phyloP scores from a whole-genome alignment of 2,113 vertebrate genomes.

The Paradoxurus hermaphroditus region DNA sequence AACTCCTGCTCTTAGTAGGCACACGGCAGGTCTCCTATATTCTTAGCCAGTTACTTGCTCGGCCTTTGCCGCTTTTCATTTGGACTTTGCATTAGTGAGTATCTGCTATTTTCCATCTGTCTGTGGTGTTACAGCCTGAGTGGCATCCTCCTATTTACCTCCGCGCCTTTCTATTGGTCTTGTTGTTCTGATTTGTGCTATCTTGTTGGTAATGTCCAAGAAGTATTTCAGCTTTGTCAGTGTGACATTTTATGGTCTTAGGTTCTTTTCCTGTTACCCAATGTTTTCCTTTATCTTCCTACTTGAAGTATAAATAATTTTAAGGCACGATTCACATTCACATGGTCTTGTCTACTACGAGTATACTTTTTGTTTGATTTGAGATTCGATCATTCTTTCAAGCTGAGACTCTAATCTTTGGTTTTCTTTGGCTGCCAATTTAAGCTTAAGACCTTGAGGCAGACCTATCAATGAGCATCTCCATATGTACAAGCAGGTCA shows the following conservation, averaged over 20 bases:
- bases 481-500: neutral
- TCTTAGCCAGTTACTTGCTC: neutral
- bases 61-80: neutral
- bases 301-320: neutral
- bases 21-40: neutral
- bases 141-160: neutral
- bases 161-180: neutral
- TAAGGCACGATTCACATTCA: neutral
- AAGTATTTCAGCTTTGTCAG: neutral
- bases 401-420: neutral
- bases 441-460: neutral
- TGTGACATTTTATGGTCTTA: neutral
- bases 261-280: neutral
- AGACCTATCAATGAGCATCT: neutral
- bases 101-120: neutral
- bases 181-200: neutral
- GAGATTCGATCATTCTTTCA: neutral
- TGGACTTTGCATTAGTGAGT: neutral
- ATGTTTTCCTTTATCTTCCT: neutral
- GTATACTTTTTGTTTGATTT: neutral
- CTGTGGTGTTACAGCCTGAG: neutral
- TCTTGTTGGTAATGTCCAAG: neutral
- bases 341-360: neutral
- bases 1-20: neutral
- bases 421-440: neutral